Evolutionary conservation across 2,797 vertebrate genomes (phyloP), one percentile per base, ranked within the genome.

Genomic region (Acipenser transmontanus): DNA sequence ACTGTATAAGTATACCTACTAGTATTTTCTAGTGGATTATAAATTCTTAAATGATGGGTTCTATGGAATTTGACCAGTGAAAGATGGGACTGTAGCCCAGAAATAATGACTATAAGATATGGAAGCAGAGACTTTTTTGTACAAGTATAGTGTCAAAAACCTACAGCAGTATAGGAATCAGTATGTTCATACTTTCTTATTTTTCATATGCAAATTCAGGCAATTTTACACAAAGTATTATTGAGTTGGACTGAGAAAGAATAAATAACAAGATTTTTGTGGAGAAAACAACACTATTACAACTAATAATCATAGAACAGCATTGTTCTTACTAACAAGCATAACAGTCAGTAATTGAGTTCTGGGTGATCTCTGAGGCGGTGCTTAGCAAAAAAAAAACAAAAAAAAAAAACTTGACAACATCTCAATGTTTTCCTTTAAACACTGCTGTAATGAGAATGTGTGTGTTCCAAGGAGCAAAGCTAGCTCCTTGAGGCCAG

Each of bases 321-420:
- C 66, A 80, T 75, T 84, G 77, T 82, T 86, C 84, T 80, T 68
- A 62, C 71, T 82, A 83, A 84, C 71, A 83, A 87, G 72, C 77
- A 73, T 62, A 81, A 71, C 76, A 84, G 77, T 73, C 59, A 77
- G 68, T 82, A 86, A 88, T 75, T 82, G 82, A 80, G 77, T 83
- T 89, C 83, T 80, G 76, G 75, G 77, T 81, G 81, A 79, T 77
- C 77, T 87, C 76, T 67, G 77, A 84, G 77, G 77, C 80, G 78
- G 78, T 1, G 47, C 70, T 79, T 77, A 72, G 72, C 69, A 71
- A 66, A 80, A 68, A 84, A 66, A 72, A 74, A 71, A 69, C 8
- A 59, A 78, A 73, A 78, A 81, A 72, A 57, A 76, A 69, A 74
- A 77, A 74, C 69, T 72, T 84, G 78, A 73, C 77, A 73, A 74